Percentiles rank a stretch among this genome's conserved stretches.
Conservation (phyloP, 2,888 invertebrate species). For the Machimus rusticus region DNA sequence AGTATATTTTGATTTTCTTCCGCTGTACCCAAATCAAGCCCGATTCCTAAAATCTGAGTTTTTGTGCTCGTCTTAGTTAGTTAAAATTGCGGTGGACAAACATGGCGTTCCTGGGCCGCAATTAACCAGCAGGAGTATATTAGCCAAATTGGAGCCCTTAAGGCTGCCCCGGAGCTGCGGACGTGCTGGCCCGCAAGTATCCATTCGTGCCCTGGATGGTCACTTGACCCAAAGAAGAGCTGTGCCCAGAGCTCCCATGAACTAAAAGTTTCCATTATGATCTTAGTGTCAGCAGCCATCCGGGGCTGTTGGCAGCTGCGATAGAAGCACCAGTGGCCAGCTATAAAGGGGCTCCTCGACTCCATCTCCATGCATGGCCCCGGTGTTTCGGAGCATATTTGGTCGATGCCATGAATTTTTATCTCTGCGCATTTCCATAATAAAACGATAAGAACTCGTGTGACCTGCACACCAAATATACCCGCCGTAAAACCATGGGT, state of each 20-base stretch:
- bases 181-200: not conserved
- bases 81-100: not conserved
- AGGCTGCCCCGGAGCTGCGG: not conserved
- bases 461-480: not conserved
- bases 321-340: not conserved
- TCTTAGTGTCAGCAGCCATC: not conserved
- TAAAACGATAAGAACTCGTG: not conserved
- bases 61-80: not conserved
- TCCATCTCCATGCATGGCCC: not conserved
- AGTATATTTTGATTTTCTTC: too few relatives aligned
- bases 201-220: not conserved
- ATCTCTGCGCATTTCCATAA: not conserved
- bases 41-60: not conserved
- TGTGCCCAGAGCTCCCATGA: not conserved
- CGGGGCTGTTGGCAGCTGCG: not conserved
- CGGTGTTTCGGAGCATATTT: not conserved
- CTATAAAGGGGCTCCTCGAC: not conserved
- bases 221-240: not conserved
- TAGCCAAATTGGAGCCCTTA: not conserved
- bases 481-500: not conserved
- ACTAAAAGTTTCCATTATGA: not conserved
- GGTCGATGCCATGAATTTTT: not conserved
- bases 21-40: too few relatives aligned
- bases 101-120: not conserved
- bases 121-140: not conserved